Percentiles rank a stretch among this genome's conserved stretches.
phyloP scores from a whole-genome alignment of 2,113 vertebrate genomes.

The pig (Sus scrofa) region DNA sequence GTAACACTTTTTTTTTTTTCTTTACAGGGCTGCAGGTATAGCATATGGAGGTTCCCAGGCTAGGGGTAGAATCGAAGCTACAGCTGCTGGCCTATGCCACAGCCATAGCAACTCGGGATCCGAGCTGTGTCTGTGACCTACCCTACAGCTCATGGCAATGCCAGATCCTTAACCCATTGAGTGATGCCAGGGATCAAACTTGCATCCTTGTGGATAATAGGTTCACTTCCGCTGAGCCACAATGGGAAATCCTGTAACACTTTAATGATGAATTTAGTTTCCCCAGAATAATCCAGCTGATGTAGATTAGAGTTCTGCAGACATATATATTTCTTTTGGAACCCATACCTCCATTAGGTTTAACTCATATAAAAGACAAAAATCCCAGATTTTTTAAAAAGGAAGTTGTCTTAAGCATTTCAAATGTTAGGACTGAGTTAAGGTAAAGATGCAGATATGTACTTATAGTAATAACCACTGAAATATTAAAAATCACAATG shows the following conservation, averaged over 20 bases:
- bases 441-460: background rate
- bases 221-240: no score
- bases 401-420: constrained; percentile 19
- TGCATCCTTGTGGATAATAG: no score
- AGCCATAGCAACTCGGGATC: no score
- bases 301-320: background rate
- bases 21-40: no score
- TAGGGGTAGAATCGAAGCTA: no score
- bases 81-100: no score
- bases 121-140: no score
- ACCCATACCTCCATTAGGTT: background rate
- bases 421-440: background rate
- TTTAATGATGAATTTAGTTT: constrained; percentile 20
- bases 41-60: no score
- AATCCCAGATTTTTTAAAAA: background rate
- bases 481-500: background rate
- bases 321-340: background rate
- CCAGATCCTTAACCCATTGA: no score
- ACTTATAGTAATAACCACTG: background rate
- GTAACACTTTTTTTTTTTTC: background rate
- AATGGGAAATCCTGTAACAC: background rate
- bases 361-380: background rate
- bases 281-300: background rate
- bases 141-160: no score
- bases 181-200: no score